phyloP scores from a whole-genome alignment of 2,888 invertebrate species.

The Athetis lepigone region DNA sequence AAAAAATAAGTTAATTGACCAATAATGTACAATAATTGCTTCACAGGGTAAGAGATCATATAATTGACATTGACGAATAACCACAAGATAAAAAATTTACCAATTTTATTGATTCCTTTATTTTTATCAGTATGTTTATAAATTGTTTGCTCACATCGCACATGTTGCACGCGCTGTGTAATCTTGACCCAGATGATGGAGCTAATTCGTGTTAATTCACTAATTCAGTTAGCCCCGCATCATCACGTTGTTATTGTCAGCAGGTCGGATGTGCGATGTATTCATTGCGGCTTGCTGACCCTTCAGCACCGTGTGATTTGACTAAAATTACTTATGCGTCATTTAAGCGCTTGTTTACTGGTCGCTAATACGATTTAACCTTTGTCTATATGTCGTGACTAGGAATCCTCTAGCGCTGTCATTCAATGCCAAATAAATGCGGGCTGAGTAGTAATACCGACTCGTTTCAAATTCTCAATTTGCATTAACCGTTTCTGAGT shows the following conservation, averaged over 20 bases:
- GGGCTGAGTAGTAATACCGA: no score
- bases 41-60: background rate
- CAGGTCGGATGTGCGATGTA: conserved; percentile 35
- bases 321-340: conserved; percentile 5
- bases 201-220: conserved; percentile 78
- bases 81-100: background rate
- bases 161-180: conserved; percentile 65
- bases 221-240: conserved; percentile 64
- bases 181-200: conserved; percentile 83
- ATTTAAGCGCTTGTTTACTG: conserved; percentile 1
- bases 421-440: background rate
- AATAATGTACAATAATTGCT: conserved; percentile 8
- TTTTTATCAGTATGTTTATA: conserved; percentile 21
- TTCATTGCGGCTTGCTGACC: conserved; percentile 50
- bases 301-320: conserved; percentile 34
- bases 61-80: conserved; percentile 18
- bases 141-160: conserved; percentile 29
- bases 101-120: conserved; percentile 5
- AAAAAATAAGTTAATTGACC: conserved; percentile 8
- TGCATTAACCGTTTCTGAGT: background rate
- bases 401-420: background rate
- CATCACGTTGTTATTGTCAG: conserved; percentile 65
- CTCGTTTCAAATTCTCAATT: background rate
- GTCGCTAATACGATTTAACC: conserved; percentile 11
- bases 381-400: conserved; percentile 4